phyloP scores from a whole-genome alignment of 1,140 invertebrate genomes.

The Drosophila bocqueti region DNA sequence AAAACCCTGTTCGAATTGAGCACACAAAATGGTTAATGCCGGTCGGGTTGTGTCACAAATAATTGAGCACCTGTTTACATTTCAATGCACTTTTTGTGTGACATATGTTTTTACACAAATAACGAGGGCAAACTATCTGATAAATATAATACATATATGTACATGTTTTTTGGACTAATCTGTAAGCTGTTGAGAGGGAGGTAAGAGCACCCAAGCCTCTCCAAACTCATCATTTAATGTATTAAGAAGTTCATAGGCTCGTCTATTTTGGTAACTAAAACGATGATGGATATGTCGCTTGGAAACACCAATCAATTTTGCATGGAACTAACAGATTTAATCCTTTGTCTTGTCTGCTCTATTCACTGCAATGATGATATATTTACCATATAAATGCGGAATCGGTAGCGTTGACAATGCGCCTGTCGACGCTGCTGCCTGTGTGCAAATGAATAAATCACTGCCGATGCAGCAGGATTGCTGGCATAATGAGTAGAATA shows the following conservation, averaged over 20 bases:
- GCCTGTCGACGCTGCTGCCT: conserved; percentile 5
- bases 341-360: conserved; percentile 5
- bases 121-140: neutral
- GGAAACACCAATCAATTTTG: neutral
- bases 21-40: conserved; percentile 11
- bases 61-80: conserved; percentile 23
- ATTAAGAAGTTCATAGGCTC: neutral
- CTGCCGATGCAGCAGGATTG: conserved; percentile 7
- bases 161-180: neutral
- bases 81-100: conserved; percentile 14
- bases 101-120: conserved; percentile 5
- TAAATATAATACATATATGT: neutral
- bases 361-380: conserved; percentile 3
- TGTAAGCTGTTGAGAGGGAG: neutral
- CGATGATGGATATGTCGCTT: neutral
- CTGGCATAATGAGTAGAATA: conserved; percentile 15
- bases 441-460: conserved; percentile 16
- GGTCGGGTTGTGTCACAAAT: conserved; percentile 8
- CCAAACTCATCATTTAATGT: neutral
- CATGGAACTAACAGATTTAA: conserved; percentile 2
- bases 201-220: neutral
- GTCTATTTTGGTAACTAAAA: neutral
- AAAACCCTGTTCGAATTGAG: conserved; percentile 6
- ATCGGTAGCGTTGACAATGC: conserved; percentile 7
- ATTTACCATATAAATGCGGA: neutral